These are phyloP conservation scores for Acanthosepion esculentum DNA, from an alignment of 2,888 invertebrate genomes.

Conservation along the genomic window DNA sequence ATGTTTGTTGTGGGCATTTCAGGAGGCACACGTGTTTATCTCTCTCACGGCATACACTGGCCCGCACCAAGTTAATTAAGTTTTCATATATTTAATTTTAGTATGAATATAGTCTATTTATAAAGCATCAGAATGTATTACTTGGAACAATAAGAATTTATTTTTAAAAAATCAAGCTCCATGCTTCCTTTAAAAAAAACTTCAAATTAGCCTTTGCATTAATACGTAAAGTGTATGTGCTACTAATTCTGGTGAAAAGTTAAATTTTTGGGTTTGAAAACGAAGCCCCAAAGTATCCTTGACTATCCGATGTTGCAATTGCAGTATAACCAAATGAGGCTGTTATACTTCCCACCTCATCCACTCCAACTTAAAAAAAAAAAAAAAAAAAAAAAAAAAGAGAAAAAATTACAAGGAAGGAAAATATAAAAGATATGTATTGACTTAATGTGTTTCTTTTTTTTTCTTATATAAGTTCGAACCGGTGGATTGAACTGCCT, in stretches of 20 bases:
- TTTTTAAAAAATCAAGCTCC: not conserved
- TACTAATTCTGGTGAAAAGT: not conserved
- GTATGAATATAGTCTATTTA: not conserved
- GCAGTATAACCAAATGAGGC: not conserved
- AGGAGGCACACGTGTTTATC: too few relatives aligned
- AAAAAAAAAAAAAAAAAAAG: not conserved
- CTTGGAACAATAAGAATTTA: not conserved
- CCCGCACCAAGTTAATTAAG: too few relatives aligned
- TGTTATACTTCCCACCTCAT: not conserved
- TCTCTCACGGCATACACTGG: too few relatives aligned
- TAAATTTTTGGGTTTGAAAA: too few relatives aligned
- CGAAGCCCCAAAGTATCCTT: not conserved
- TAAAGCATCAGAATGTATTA: not conserved
- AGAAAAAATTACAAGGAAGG: not conserved
- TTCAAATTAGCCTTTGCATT: not conserved
- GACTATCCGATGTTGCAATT: constrained; percentile 33
- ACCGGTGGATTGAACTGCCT: constrained; percentile 33
- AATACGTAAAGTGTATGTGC: not conserved
- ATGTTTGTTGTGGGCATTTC: too few relatives aligned
- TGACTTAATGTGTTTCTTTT: not conserved
- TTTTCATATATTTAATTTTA: not conserved
- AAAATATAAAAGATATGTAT: not conserved
- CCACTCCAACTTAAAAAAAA: not conserved
- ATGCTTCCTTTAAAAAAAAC: not conserved
- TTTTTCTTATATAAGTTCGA: not conserved